Evolutionary conservation across 2,888 invertebrate species (phyloP), one percentile per base, ranked within the genome.

Genomic region (Lamellibrachia satsuma): DNA sequence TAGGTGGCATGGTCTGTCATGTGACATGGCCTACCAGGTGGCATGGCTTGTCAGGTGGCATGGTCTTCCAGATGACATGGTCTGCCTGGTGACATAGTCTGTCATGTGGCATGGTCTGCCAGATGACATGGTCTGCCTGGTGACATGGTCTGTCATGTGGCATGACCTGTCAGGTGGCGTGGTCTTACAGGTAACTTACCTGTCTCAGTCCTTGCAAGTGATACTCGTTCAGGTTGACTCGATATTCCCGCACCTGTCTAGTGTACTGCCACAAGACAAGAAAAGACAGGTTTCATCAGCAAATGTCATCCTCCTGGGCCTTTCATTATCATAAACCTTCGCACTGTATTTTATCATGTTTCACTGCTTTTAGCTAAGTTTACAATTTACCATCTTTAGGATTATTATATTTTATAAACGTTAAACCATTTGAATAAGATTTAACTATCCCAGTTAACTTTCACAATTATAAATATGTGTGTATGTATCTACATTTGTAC

Each of bases 211-310:
- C 95, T 92, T 95, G 95, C 27, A 95, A 90, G 93, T 96, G 94
- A 94, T 95, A 96, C 92, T 96, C 95, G 92, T 96, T 95, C 91
- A 96, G 93, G 92, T 95, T 96, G 90, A 94, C 95, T 93, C 95
- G 95, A 92, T 95, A 95, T 93, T 95, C 95, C 52, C 94, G 94
- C 52, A 96, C 94, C 52, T 95, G 94, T 92, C 95, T 94, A 91
- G 95, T 93, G 92, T 95, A 94, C 96, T 96, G 95, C 9, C 60
- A 75, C 90, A 52, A 92, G 39, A 75, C 90, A 52, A 92, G 39
- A 92, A 9, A 27, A 92, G 60, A 92, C n/a, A 92, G 2, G 9
- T 51, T 92, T 15, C 52, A 9, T 39, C 22, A 55, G n/a, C 8
- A 11, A 8, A 6, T 57, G 8, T 11, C 2, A 2, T 15, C 52